Conservation (phyloP, 2,797 vertebrate genomes). For the Paguma larvata region DNA sequence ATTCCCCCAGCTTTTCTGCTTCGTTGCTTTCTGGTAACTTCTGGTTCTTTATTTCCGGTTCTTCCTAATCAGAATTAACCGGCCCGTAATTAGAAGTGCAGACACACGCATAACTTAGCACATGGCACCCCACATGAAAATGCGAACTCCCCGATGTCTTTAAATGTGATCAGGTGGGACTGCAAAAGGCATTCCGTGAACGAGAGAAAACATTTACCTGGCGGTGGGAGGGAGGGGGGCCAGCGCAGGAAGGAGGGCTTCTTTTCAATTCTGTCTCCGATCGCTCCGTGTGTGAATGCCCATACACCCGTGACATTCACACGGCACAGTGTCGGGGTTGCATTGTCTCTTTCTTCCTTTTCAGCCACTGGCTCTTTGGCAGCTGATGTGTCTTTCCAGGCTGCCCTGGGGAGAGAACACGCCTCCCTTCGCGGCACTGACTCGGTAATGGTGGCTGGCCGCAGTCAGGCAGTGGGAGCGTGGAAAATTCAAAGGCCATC, state of each 20-base stretch:
- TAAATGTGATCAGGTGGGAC: neutral
- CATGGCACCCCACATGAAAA: neutral
- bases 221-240: neutral
- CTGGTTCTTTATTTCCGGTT: conserved; percentile 32
- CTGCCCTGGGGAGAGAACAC: neutral
- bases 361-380: neutral
- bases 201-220: neutral
- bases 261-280: neutral
- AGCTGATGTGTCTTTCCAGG: neutral
- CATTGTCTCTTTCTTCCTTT: neutral
- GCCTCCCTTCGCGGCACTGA: neutral
- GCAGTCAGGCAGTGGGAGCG: neutral
- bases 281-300: neutral
- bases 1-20: neutral
- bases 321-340: neutral
- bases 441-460: neutral
- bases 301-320: neutral
- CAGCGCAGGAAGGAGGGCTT: neutral
- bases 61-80: conserved; percentile 55
- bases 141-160: neutral
- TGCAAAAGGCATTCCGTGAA: neutral
- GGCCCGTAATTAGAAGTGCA: neutral
- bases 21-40: neutral
- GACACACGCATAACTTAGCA: neutral
- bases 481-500: neutral